Percentiles rank a stretch among this genome's conserved stretches.
These are phyloP conservation scores for Nasua narica DNA, from an alignment of 2,797 vertebrate species.

Conservation along the genomic window DNA sequence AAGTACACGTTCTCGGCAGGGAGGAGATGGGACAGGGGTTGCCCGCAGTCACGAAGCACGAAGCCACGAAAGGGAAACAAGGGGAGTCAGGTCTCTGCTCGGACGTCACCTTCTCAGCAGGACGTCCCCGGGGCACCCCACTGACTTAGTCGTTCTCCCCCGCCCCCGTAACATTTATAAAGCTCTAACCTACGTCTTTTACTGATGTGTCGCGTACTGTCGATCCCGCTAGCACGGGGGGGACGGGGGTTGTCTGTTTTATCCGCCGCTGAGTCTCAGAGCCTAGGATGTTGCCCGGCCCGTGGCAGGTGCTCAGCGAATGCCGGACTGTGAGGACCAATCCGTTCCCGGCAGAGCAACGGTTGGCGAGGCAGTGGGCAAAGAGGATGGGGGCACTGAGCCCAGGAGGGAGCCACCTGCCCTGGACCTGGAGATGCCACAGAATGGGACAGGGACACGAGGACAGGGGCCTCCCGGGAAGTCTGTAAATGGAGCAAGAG, in stretches of 20 bases:
- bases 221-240: too few relatives aligned
- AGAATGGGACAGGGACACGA: fast-evolving
- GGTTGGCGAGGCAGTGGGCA: neutral
- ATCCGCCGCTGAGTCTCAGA: neutral
- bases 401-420: neutral
- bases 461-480: neutral
- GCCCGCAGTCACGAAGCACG: fast-evolving
- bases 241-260: neutral
- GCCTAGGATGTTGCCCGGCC: neutral
- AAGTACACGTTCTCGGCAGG: fast-evolving
- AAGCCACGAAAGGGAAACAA: fast-evolving
- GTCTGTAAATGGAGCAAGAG: neutral
- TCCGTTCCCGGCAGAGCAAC: neutral
- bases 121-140: too few relatives aligned
- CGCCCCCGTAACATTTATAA: fast-evolving
- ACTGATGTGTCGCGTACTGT: neutral
- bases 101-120: neutral
- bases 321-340: neutral
- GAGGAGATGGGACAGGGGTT: neutral
- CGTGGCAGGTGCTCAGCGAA: neutral
- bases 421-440: neutral
- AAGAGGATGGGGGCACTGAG: neutral
- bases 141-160: neutral
- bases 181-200: fast-evolving
- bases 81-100: neutral